A percentile compares a stretch with the other conserved stretches of the same genome.
phyloP scores from a whole-genome alignment of 1,140 invertebrate species.

The Samia ricini region DNA sequence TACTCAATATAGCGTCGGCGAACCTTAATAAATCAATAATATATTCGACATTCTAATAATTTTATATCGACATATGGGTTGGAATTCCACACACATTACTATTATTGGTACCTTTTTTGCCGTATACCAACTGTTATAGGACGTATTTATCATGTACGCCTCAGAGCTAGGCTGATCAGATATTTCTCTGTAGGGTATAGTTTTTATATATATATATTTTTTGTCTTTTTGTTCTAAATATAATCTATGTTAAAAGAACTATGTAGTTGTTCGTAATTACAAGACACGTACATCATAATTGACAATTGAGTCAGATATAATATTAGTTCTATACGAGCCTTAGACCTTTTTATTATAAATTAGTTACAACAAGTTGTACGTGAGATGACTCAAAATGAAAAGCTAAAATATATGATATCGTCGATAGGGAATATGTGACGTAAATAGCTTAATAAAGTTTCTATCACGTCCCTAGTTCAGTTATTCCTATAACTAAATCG shows the following conservation, averaged over 20 bases:
- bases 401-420: neutral
- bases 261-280: neutral
- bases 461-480: neutral
- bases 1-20: neutral
- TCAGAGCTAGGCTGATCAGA: too few species aligned
- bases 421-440: neutral
- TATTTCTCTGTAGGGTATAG: too few species aligned
- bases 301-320: neutral
- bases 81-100: too few species aligned
- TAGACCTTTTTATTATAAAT: neutral
- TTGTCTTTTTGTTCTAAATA: too few species aligned
- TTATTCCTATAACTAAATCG: neutral
- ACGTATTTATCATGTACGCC: too few species aligned
- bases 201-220: too few species aligned
- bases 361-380: neutral
- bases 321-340: neutral
- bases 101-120: too few species aligned
- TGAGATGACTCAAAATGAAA: neutral
- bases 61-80: too few species aligned
- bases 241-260: neutral
- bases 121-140: too few species aligned
- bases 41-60: neutral
- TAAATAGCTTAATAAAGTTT: constrained; percentile 2
- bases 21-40: neutral
- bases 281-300: too few species aligned